Evolutionary conservation across 2,113 vertebrate genomes (phyloP).

Genomic region (Tyto alba): DNA sequence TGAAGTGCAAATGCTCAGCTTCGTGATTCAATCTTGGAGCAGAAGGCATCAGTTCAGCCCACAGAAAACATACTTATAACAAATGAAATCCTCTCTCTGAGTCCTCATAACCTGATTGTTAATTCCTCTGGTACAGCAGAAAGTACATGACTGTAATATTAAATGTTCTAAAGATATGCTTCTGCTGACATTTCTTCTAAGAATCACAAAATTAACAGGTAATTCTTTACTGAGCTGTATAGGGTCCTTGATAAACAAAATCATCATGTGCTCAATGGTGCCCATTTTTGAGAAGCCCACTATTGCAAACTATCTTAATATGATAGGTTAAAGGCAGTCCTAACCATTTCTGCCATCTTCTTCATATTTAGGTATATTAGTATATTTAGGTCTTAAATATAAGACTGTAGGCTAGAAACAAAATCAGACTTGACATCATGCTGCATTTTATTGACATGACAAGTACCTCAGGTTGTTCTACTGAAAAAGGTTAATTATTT

Average conservation of each 20-base stretch:
- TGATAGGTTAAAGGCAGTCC: background rate
- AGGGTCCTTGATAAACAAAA: accelerated
- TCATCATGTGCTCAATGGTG: background rate
- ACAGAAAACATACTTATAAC: background rate
- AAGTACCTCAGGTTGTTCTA: background rate
- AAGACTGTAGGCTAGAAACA: background rate
- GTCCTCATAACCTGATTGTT: background rate
- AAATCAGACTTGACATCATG: background rate
- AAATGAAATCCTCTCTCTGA: background rate
- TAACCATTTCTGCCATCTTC: background rate
- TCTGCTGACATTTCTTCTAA: background rate
- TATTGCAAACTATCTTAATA: background rate
- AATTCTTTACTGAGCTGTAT: background rate
- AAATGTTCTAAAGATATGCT: background rate
- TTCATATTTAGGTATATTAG: no score
- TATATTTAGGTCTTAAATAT: background rate
- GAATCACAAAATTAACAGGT: background rate
- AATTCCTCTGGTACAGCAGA: background rate
- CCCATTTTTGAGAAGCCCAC: background rate
- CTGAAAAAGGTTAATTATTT: background rate
- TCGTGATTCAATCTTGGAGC: accelerated
- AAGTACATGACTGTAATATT: background rate
- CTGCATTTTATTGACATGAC: background rate
- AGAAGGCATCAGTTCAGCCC: background rate
- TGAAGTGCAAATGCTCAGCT: background rate